Evolutionary conservation across 1,140 invertebrate species (phyloP), one percentile per base, ranked within the genome.

Genomic region (Neodiprion lecontei): DNA sequence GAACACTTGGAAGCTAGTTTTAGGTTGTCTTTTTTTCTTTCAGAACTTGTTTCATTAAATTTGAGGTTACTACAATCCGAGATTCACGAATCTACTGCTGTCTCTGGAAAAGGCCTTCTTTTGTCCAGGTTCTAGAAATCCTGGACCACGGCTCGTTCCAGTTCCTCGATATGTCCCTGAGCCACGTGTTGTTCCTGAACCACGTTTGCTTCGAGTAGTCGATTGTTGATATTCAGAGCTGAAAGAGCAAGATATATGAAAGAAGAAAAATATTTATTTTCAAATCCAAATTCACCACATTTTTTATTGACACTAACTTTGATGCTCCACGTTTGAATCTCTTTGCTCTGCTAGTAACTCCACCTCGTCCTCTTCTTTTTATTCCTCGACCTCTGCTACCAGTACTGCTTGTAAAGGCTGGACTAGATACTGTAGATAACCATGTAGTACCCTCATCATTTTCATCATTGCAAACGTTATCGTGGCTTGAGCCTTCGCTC

Each of bases 91-190:
- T 78, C 84, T 78, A 40, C 78, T 68, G 21, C 84, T 83, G 79
- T 83, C 78, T 3, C 71, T n/a, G 5, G 80, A 72, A 74, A 81
- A 83, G 69, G 81, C 49, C 69, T 81, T 84, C 11, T 79, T 83
- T 77, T 84, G 81, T 21, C 78, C 79, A 69, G 86, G 80, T 76
- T 78, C 80, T 53, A 87, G 81, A 61, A 87, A 77, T 50, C 86
- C 86, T 9, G 81, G 79, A 14, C 79, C 80, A 48, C 70, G 47
- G 12, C 69, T 67, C 67, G n/a, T 61, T 47, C 14, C 70, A 21
- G 65, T 17, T 2, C 73, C 70, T n/a, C 72, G 69, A 17, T 17
- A 10, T 14, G 74, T 67, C 23, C 53, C 40, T 10, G 65, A 61
- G 11, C 53, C 53, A 17, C 53, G 53, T 40, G 28, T 40, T 14